phyloP scores from a whole-genome alignment of 2,888 invertebrate genomes.

The Cephus rjabovi region DNA sequence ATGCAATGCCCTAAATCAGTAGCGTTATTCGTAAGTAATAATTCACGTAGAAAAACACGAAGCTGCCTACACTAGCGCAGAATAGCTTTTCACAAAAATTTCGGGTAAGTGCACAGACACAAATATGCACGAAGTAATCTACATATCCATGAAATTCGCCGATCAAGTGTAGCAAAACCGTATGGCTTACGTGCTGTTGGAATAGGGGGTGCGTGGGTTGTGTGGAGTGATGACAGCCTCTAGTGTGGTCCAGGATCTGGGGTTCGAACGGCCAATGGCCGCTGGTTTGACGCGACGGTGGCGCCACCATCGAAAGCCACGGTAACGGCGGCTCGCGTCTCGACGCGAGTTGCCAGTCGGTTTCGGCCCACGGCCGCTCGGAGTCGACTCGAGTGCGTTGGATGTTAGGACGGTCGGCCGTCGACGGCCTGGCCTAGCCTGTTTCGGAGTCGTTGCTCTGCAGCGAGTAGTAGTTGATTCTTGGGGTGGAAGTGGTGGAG shows the following conservation, averaged over 20 bases:
- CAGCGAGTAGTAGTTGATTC: neutral
- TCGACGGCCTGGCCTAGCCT: conserved; percentile 5
- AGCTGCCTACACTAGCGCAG: neutral
- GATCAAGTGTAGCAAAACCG: neutral
- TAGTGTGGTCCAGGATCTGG: neutral
- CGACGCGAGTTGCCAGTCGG: conserved; percentile 20
- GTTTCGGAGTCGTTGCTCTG: neutral
- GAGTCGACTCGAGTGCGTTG: conserved; percentile 20
- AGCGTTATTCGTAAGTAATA: neutral
- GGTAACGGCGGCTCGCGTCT: conserved; percentile 21
- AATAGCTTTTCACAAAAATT: neutral
- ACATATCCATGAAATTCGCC: neutral
- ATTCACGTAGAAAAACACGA: neutral
- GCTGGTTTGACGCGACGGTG: neutral
- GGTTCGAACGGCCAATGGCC: conserved; percentile 3
- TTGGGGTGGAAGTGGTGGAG: neutral
- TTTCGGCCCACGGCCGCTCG: conserved; percentile 23
- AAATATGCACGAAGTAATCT: neutral
- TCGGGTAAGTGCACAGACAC: neutral
- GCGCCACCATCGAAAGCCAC: conserved; percentile 14
- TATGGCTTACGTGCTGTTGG: neutral
- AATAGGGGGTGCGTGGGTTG: neutral
- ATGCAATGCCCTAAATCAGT: neutral
- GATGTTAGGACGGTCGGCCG: conserved; percentile 5
- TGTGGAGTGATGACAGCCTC: neutral